Evolutionary conservation across 2,888 invertebrate species (phyloP), one percentile per base, ranked within the genome.

Genomic region (Macrophya annulata): DNA sequence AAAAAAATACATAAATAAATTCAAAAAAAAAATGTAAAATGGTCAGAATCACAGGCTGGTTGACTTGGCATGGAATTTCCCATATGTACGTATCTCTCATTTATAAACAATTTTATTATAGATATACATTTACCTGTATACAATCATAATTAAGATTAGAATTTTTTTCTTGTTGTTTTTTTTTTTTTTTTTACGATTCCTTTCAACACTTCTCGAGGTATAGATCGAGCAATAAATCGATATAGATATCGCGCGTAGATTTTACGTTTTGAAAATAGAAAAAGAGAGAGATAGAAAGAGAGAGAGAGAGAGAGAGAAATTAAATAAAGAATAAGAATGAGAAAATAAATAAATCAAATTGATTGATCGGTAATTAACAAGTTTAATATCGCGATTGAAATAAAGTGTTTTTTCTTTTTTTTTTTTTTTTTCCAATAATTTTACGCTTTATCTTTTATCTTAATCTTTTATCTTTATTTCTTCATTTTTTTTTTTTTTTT

Each of bases 291-390:
- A 62, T 4, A 62, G 37, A 1, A 8, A 77, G 21, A 37, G 21
- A 17, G 8, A 12, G 8, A 31, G 51, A 17, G 31, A 40, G 8
- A 31, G 10, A 31, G 25, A 76, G 5, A 17, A 15, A 17, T 37
- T 2, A 77, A n/a, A 77, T 31, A n/a, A 55, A 17, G 31, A 48
- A 74, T 17, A 2, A 9, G 2, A 6, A 21, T 4, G 45, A 77
- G 15, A 77, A 51, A 51, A 77, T 31, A 51, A 51, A 77, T 77
- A 12, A 25, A 74, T 74, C 43, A 45, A 48, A 37, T 51, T 77
- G 77, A 77, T 77, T 25, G 77, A 77, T 77, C 51, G 77, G 37
- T 77, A 77, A 77, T 77, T 77, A 55, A 77, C 12, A 1, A 15
- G 45, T n/a, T 40, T 40, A 74, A 40, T 4, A 1, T 17, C 51